Conservation (phyloP, 1,140 invertebrate genomes). For the Listronotus bonariensis region DNA sequence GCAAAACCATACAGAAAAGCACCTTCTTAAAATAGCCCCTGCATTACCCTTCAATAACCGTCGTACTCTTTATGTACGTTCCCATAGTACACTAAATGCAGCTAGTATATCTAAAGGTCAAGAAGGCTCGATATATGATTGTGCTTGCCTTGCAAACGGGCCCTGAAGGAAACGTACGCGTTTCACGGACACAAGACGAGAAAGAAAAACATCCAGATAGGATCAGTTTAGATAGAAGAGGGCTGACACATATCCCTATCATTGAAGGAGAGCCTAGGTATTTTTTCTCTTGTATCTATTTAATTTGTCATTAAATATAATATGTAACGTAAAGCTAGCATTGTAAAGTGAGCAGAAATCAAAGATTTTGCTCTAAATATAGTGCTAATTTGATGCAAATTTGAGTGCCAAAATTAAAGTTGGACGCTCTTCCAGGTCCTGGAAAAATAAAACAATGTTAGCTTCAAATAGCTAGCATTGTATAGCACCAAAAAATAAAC, state of each 20-base stretch:
- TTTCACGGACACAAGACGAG: slow-evolving; percentile 68
- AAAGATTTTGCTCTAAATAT: no score
- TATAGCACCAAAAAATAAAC: no score
- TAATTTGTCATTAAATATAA: no score
- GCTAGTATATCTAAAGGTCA: slow-evolving; percentile 41
- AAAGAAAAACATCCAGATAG: slow-evolving; percentile 76
- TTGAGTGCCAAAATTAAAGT: no score
- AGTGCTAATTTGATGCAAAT: no score
- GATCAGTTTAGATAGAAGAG: slow-evolving; percentile 76
- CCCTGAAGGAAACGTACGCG: slow-evolving; percentile 58
- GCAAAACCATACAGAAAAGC: slow-evolving; percentile 41
- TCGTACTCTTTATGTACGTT: slow-evolving; percentile 59
- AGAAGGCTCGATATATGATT: slow-evolving; percentile 37
- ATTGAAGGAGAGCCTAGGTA: slow-evolving; percentile 69
- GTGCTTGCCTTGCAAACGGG: slow-evolving; percentile 47
- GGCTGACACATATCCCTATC: slow-evolving; percentile 75
- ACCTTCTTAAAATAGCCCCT: slow-evolving; percentile 65
- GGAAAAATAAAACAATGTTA: no score
- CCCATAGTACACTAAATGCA: slow-evolving; percentile 60
- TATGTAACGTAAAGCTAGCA: no score
- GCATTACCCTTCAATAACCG: slow-evolving; percentile 61
- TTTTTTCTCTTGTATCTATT: not conserved
- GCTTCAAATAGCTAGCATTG: no score
- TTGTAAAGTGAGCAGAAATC: no score
- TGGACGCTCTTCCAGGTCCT: no score